Evolutionary conservation across 2,797 vertebrate species (phyloP).

Genomic region (Myotis myotis): DNA sequence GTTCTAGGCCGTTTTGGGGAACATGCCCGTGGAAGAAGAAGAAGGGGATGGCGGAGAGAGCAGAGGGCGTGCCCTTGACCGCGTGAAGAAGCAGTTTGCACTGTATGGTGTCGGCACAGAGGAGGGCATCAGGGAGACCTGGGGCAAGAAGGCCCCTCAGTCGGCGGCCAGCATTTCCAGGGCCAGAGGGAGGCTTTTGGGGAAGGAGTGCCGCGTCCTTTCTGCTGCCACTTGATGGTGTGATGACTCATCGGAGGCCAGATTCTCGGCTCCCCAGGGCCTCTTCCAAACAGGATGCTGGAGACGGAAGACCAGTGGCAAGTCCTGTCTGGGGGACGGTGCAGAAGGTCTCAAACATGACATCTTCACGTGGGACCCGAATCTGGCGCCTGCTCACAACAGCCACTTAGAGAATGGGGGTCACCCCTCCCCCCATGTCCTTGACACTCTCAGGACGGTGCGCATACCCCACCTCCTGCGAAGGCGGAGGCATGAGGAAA

Average conservation of each 20-base stretch:
- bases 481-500: not conserved
- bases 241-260: not conserved
- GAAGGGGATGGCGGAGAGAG: not conserved
- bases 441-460: not conserved
- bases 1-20: not conserved
- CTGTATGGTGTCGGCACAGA: fast-evolving
- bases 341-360: not conserved
- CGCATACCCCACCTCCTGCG: not conserved
- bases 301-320: not conserved
- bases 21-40: not conserved
- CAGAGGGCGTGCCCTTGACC: not conserved
- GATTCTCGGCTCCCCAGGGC: not conserved
- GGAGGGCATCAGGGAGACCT: fast-evolving
- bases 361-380: not conserved
- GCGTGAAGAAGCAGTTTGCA: too few species aligned
- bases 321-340: not conserved
- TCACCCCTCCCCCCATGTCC: fast-evolving
- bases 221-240: not conserved
- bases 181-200: not conserved
- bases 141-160: not conserved
- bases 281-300: not conserved
- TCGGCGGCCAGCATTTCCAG: not conserved
- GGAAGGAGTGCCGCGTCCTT: not conserved
- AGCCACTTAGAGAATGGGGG: not conserved
- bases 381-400: not conserved